Evolutionary conservation across 2,113 vertebrate genomes (phyloP).

Genomic region (Hippocampus mohnikei): DNA sequence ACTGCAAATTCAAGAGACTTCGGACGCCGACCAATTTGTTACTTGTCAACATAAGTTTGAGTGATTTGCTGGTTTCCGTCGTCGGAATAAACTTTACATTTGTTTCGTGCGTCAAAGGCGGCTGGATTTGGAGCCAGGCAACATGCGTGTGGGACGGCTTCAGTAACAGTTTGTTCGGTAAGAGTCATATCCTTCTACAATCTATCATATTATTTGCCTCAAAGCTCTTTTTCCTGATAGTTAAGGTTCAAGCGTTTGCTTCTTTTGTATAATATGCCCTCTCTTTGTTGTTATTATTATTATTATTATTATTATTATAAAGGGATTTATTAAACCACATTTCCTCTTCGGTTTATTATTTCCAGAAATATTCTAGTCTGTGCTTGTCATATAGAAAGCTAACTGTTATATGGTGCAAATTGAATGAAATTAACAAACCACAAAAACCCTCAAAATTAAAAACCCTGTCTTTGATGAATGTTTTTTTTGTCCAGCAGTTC

Average conservation of each 20-base stretch:
- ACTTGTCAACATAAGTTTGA: constrained; percentile 83
- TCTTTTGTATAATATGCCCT: not conserved
- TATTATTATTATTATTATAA: too few species aligned
- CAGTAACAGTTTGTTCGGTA: constrained; percentile 89
- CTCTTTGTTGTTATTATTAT: too few species aligned
- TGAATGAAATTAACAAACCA: not conserved
- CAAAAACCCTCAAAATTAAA: not conserved
- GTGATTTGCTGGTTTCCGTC: constrained; percentile 80
- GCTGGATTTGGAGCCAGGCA: constrained; percentile 80
- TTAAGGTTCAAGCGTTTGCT: not conserved
- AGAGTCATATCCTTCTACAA: constrained; percentile 40
- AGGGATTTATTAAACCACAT: too few species aligned
- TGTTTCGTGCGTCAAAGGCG: constrained; percentile 78
- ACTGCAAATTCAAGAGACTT: constrained; percentile 80
- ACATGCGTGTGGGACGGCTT: constrained; percentile 89
- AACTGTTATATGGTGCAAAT: not conserved
- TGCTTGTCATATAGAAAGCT: not conserved
- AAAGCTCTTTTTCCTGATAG: not conserved
- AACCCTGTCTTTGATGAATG: not conserved
- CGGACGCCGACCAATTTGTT: constrained; percentile 82
- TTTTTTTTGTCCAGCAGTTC: not conserved
- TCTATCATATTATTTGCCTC: not conserved
- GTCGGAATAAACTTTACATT: constrained; percentile 83
- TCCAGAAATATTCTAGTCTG: not conserved
- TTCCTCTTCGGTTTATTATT: not conserved